Evolutionary conservation across 2,797 vertebrate species (phyloP).

Genomic region (Acestrorhynchus altus): DNA sequence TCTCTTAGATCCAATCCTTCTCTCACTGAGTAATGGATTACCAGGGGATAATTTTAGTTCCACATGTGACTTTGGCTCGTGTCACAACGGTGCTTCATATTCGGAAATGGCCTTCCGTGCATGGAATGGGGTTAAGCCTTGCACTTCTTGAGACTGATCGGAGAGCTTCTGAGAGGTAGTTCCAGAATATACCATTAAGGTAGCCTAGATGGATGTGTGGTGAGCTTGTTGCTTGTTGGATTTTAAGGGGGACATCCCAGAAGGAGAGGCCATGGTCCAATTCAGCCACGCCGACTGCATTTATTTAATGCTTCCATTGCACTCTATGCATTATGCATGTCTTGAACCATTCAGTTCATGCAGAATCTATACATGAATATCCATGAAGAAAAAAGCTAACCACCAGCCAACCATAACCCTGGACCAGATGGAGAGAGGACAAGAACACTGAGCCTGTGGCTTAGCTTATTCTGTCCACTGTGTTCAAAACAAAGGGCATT

Average conservation of each 20-base stretch:
- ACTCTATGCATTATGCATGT: background rate
- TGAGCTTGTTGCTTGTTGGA: background rate
- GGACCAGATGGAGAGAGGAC: background rate
- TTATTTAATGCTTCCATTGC: too few relatives aligned
- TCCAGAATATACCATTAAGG: slow-evolving; percentile 22
- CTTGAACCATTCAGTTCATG: background rate
- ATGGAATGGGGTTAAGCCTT: background rate
- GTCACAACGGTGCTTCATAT: slow-evolving; percentile 50
- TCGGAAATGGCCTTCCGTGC: slow-evolving; percentile 24
- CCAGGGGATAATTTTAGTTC: slow-evolving; percentile 58
- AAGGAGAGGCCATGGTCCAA: background rate
- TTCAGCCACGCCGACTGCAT: background rate
- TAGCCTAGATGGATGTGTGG: too few relatives aligned
- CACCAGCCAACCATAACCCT: background rate
- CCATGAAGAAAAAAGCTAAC: background rate
- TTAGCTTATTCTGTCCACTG: background rate
- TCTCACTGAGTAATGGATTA: slow-evolving; percentile 68
- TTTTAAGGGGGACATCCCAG: background rate
- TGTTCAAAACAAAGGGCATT: background rate
- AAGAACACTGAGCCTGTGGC: background rate
- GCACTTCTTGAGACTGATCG: background rate
- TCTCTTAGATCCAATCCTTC: slow-evolving; percentile 57
- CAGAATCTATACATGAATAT: background rate
- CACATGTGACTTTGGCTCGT: slow-evolving; percentile 56
- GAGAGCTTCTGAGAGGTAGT: slow-evolving; percentile 3